Evolutionary conservation across 2,888 invertebrate genomes (phyloP), one percentile per base, ranked within the genome.

Genomic region (Ganaspis brasiliensis): DNA sequence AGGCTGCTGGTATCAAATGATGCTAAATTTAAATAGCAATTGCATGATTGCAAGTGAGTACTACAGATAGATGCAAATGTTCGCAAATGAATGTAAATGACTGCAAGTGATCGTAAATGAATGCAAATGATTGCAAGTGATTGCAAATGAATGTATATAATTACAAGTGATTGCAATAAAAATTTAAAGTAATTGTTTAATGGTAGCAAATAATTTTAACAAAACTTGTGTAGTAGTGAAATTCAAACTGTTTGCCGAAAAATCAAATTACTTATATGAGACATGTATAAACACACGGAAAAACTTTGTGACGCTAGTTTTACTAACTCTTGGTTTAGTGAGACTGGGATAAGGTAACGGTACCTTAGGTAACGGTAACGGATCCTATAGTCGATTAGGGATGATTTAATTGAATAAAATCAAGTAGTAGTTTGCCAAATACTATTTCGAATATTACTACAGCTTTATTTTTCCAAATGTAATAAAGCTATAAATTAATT

Each of bases 41-140:
- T 16, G 49, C 49, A n/a, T 52, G 19, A 52, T 52, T 52, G 52
- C 52, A 52, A 52, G 16, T 52, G 52, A 9, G 16, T 52, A 19
- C 49, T 16, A 49, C 52, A 52, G 16, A 52, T 52, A 19, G 52
- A 52, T 52, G 52, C 52, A 52, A 52, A 52, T 52, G 52, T 5
- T 52, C 52, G 16, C 16, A 19, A 52, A 52, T 52, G 52, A 52
- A 52, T 52, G 52, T 52, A 52, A 52, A 52, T 52, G 52, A 19
- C 19, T 52, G 52, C 52, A 52, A 52, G 52, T 52, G 19, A 52
- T 9, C 52, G 52, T 16, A 19, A 52, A 52, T 52, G 52, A 52
- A 52, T 52, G 52, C 52, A 52, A 52, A 52, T 52, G 52, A 16
- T 19, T 19, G 52, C 52, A 52, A 52, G 52, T 52, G 19, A 19